Conservation (phyloP, 2,113 vertebrate species). For the Tragelaphus strepsiceros region DNA sequence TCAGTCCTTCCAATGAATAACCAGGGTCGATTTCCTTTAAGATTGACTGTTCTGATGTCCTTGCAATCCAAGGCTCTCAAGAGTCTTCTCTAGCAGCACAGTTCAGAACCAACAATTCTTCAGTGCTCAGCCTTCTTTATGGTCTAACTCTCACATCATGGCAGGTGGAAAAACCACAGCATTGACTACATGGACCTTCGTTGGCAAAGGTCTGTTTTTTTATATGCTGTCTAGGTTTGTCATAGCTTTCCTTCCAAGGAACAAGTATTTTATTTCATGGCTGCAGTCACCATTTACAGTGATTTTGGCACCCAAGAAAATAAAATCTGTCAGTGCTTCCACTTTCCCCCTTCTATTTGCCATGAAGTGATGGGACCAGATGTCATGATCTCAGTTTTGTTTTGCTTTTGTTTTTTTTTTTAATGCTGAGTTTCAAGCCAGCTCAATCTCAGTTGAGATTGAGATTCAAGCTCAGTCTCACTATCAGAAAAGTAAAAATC, state of each 20-base stretch:
- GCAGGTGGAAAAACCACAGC: not conserved
- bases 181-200: not conserved
- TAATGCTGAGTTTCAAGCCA: not conserved
- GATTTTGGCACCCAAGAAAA: not conserved
- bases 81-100: not conserved
- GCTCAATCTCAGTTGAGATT: not conserved
- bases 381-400: not conserved
- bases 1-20: not conserved
- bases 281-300: not conserved
- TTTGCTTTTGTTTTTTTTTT: not conserved
- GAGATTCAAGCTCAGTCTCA: not conserved
- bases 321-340: not conserved
- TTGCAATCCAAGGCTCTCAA: not conserved
- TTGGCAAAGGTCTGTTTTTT: not conserved
- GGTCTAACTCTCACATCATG: not conserved
- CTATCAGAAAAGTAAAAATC: not conserved
- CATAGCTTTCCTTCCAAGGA: not conserved
- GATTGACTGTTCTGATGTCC: not conserved
- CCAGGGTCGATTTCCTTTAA: not conserved
- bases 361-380: not conserved
- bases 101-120: not conserved
- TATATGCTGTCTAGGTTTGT: not conserved
- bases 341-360: not conserved
- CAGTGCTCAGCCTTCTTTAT: not conserved
- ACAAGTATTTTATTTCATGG: not conserved